These are phyloP conservation scores for Deroptyus accipitrinus DNA, from an alignment of 2,113 vertebrate species.

Conservation along the genomic window DNA sequence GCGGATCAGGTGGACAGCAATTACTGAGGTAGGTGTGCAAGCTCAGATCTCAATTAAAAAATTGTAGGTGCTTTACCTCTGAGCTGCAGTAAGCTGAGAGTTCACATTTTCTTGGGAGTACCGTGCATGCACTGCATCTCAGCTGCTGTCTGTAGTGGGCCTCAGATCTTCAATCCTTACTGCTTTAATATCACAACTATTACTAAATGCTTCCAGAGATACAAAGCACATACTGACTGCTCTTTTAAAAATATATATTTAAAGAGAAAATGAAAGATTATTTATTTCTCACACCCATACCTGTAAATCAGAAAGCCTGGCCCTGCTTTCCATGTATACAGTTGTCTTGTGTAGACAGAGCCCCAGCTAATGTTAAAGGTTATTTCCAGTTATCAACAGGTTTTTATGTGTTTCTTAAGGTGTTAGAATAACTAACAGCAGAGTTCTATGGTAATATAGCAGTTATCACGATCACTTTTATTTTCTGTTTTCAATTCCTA, in stretches of 20 bases:
- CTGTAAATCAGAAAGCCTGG: background rate
- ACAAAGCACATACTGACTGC: background rate
- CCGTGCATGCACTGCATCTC: accelerated
- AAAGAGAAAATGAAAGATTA: background rate
- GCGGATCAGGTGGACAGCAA: background rate
- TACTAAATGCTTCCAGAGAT: background rate
- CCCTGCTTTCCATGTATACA: background rate
- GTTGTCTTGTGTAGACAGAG: background rate
- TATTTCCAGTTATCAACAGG: background rate
- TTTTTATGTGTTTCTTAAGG: background rate
- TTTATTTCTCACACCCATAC: background rate
- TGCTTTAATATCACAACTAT: background rate
- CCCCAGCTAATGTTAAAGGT: background rate
- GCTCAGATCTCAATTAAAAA: background rate
- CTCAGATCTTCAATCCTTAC: background rate
- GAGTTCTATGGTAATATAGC: background rate
- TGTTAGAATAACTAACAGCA: background rate
- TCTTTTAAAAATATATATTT: background rate
- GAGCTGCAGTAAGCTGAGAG: background rate
- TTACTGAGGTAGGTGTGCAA: background rate
- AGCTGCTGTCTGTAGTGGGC: background rate
- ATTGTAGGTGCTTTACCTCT: background rate
- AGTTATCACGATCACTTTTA: background rate
- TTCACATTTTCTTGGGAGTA: background rate
- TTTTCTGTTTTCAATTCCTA: background rate